Base-by-base conservation (phyloP, 2,888 invertebrate species). In the Drosophila leonis region DNA sequence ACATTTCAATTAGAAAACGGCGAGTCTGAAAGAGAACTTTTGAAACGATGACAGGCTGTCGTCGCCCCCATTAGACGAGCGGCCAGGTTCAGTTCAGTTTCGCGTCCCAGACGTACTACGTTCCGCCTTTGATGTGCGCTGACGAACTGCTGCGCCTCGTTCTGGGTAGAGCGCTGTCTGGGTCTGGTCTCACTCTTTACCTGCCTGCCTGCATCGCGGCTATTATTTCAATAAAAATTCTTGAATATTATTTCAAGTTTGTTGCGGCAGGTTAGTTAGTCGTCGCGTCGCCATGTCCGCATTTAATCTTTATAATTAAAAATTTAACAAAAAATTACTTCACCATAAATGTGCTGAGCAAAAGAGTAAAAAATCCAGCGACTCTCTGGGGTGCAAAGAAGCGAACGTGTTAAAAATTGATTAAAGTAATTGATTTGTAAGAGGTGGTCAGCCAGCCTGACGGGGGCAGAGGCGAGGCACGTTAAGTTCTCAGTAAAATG, bases 161-260 rank as follows among this genome's bases (percentile, higher is more conserved):
- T 48, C 24, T 52, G 52, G 52, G 52, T 37, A 35, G 51, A 60
- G 56, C 35, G 61, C 37, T 41, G 66, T 65, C 65, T 71, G 62
- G 68, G 65, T 55, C 37, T 52, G 52, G 15, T 20, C 51, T 33
- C 44, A 10, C 18, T 9, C 10, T 0, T 20, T 20, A 2, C 10
- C 41, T 44, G 7, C 8, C 44, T 15, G 48, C 72, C 82, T 76
- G 73, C 63, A 72, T 67, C 66, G 83, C 75, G 61, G 68, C 62
- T 83, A 87, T 87, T 87, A 87, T 86, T 87, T 87, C 86, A 88
- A 88, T 83, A 88, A 88, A 87, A 88, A 87, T 87, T 87, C 87
- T 86, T 88, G 82, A 80, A 83, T 88, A 88, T 87, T 85, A 86
- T 83, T 88, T 80, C 72, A 77, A 85, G 85, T 88, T 86, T 80